Evolutionary conservation across 1,140 invertebrate species (phyloP).

Genomic region (Paramacrobiotus metropolitanus): DNA sequence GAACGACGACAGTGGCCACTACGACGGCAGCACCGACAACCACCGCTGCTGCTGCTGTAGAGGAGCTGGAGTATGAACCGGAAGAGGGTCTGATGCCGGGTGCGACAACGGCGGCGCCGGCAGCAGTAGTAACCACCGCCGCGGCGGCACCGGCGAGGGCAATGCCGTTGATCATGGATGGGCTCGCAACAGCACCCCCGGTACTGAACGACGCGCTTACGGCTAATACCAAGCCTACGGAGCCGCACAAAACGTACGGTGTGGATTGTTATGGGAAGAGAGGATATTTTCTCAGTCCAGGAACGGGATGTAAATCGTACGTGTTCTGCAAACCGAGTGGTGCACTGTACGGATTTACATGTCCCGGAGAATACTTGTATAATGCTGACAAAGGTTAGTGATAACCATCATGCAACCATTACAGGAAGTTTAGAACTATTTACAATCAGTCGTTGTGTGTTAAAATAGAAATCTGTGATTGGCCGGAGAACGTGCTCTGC

Average conservation of each 20-base stretch:
- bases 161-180: neutral
- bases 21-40: neutral
- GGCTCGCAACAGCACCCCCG: neutral
- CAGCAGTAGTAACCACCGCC: neutral
- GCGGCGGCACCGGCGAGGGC: neutral
- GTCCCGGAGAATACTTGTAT: neutral
- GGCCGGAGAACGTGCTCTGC: constrained; percentile 1
- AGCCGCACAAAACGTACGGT: neutral
- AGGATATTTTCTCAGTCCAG: neutral
- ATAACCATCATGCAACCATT: neutral
- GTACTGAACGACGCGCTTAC: neutral
- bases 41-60: neutral
- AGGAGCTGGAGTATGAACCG: neutral
- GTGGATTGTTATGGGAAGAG: constrained; percentile 2
- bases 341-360: neutral
- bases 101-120: neutral
- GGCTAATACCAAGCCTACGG: neutral
- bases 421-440: neutral
- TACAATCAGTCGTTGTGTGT: neutral
- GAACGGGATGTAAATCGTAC: neutral
- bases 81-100: neutral
- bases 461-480: neutral
- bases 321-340: neutral
- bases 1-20: neutral
- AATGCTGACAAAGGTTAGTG: constrained; percentile 1